Base-by-base conservation (phyloP, 64 coral and sea anemone species). In the Montipora sp. region DNA sequence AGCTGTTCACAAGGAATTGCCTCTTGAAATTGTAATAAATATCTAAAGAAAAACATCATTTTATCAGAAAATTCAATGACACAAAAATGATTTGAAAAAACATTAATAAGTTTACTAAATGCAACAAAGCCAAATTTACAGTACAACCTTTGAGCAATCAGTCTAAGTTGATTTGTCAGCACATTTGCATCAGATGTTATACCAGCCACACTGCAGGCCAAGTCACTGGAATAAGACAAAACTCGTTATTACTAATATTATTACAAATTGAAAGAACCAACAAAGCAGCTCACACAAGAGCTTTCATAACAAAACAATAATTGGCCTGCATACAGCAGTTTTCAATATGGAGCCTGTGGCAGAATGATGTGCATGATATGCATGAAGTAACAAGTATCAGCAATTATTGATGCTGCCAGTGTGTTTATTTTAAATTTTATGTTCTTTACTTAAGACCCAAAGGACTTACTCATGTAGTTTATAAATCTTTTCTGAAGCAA, bases 171-270 rank as follows among this genome's bases (percentile, higher is more conserved):
- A 74, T 96, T 96, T 75, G 94, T 99, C 77, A 99, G 78, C 5
- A 99, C 98, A 82, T 96, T 99, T 5, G 98, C 98, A 94, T 99
- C 98, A 53, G 98, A 99, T 8, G 98, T 99, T 80, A 99, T 99
- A 81, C 98, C 98, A 79, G 98, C 98, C 19, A 99, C 98, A 90
- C 98, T 99, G 53, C 98, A 99, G 4, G 98, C 98, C 84, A 96
- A 96, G 76, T 99, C 94, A 89, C 97, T 98, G 59, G 14, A 83
- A 91, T 14, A 20, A 27, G 72, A 27, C 36, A 78, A 80, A 63
- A 48, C 18, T 1, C 18, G 19, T 20, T 23, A 2, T 19, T 48
- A 80, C 4, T 8, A 50, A 6, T 27, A 36, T 80, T 45, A 16
- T 57, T 80, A 48, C 36, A 77, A 55, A 55, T 5, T 7, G 10